Evolutionary conservation across 2,888 invertebrate species (phyloP).

Genomic region (Epirrita christyi): DNA sequence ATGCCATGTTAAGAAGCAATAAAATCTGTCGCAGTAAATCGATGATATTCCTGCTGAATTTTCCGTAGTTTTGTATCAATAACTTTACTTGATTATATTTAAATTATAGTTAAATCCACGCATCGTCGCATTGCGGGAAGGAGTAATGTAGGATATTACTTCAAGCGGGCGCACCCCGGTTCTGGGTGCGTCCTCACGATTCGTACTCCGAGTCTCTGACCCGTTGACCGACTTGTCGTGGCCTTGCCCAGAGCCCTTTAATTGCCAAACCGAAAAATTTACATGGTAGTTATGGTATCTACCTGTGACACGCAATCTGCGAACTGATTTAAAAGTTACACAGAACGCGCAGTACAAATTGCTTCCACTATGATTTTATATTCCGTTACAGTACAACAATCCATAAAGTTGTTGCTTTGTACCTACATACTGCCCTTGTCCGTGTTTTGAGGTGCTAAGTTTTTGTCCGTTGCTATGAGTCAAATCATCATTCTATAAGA

Average conservation of each 20-base stretch:
- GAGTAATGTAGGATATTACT: slow-evolving; percentile 66
- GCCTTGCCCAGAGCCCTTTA: slow-evolving; percentile 64
- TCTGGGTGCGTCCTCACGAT: slow-evolving; percentile 77
- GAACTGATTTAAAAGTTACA: slow-evolving; percentile 25
- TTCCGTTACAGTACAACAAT: slow-evolving; percentile 14
- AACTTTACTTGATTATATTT: slow-evolving; percentile 7
- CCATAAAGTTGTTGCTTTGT: slow-evolving; percentile 15
- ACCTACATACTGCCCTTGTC: slow-evolving; percentile 26
- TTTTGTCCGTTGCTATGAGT: slow-evolving; percentile 16
- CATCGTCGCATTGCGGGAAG: slow-evolving; percentile 80
- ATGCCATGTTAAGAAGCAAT: no score
- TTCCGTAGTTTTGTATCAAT: background rate
- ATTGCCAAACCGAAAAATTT: slow-evolving; percentile 60
- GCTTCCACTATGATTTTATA: slow-evolving; percentile 23
- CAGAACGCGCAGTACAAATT: slow-evolving; percentile 13
- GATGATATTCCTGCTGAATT: background rate
- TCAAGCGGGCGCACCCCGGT: slow-evolving; percentile 66
- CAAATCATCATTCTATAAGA: slow-evolving; percentile 24
- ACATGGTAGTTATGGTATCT: slow-evolving; percentile 44
- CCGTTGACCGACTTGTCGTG: slow-evolving; percentile 75
- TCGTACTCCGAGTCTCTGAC: slow-evolving; percentile 72
- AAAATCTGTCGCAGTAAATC: background rate
- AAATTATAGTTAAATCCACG: slow-evolving; percentile 37
- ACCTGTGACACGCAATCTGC: slow-evolving; percentile 53
- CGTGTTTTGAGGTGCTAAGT: slow-evolving; percentile 29